A percentile compares a stretch with the other conserved stretches of the same genome.
phyloP scores from a whole-genome alignment of 2,888 invertebrate genomes.

The Pollenia griseotomentosa region DNA sequence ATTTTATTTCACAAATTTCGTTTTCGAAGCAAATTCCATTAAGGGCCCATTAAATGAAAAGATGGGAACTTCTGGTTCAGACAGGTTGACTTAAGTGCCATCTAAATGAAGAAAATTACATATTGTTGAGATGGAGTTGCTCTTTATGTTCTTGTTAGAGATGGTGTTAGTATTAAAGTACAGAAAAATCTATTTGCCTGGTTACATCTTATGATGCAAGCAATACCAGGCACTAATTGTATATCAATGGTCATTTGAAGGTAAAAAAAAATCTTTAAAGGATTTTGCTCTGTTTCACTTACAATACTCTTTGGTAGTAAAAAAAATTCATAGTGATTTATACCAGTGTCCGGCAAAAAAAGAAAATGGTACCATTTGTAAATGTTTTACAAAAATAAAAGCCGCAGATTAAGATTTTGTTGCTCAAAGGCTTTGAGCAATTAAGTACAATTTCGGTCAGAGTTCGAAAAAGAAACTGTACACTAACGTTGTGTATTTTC shows the following conservation, averaged over 20 bases:
- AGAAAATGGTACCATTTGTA: too few species aligned
- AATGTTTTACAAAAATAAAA: too few species aligned
- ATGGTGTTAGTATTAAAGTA: conserved; percentile 6
- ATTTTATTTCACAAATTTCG: too few species aligned
- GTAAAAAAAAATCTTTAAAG: not conserved
- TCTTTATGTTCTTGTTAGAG: conserved; percentile 16
- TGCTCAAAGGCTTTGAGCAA: too few species aligned
- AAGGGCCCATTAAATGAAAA: too few species aligned
- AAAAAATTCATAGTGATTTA: conserved; percentile 17
- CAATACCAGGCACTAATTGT: conserved; percentile 48
- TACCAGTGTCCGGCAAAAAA: not conserved
- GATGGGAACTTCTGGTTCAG: not conserved
- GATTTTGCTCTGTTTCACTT: not conserved
- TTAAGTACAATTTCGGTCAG: too few species aligned
- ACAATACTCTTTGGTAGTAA: not conserved
- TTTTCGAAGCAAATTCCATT: too few species aligned
- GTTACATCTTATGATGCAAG: conserved; percentile 50
- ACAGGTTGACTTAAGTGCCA: not conserved
- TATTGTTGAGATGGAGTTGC: conserved; percentile 21
- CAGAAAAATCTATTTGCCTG: conserved; percentile 43
- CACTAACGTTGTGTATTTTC: too few species aligned
- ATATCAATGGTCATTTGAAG: conserved; percentile 32
- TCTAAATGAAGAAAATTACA: conserved; percentile 7
- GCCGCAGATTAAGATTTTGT: too few species aligned
- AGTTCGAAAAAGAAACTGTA: too few species aligned